These are phyloP conservation scores for Drosophila ironensis DNA, from an alignment of 1,140 invertebrate genomes.

Conservation along the genomic window DNA sequence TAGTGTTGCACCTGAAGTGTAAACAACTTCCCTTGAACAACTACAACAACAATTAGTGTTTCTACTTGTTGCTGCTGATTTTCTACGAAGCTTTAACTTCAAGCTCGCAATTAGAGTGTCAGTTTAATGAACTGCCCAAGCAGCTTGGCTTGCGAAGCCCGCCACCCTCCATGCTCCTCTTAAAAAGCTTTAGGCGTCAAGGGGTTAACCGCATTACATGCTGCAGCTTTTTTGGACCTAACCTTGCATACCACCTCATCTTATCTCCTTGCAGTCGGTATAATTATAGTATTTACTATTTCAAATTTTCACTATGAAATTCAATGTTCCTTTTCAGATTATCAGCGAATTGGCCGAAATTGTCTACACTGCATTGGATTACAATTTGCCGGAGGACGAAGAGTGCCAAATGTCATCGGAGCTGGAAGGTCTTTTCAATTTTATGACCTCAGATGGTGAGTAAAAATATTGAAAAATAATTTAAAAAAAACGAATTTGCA, in stretches of 20 bases:
- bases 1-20: slow-evolving; percentile 69
- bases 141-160: not conserved
- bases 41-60: slow-evolving; percentile 47
- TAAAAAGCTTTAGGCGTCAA: not conserved
- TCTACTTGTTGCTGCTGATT: slow-evolving; percentile 53
- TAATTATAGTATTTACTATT: slow-evolving; percentile 21
- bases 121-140: slow-evolving; percentile 74
- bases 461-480: too few relatives aligned
- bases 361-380: slow-evolving; percentile 94
- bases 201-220: slow-evolving; percentile 24
- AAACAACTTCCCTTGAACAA: slow-evolving; percentile 52
- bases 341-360: slow-evolving; percentile 90
- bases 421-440: slow-evolving; percentile 91
- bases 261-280: not conserved
- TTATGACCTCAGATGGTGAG: slow-evolving; percentile 89
- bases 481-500: too few relatives aligned
- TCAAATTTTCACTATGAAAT: too few relatives aligned
- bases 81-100: slow-evolving; percentile 67
- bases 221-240: slow-evolving; percentile 18
- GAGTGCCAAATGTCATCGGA: slow-evolving; percentile 92
- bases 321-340: slow-evolving; percentile 84
- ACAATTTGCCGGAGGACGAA: slow-evolving; percentile 90
- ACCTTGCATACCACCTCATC: not conserved
- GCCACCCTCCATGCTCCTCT: too few relatives aligned
- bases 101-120: slow-evolving; percentile 77